These are phyloP conservation scores for Cyprinodon variegatus DNA, from an alignment of 2,113 vertebrate genomes.

Conservation along the genomic window DNA sequence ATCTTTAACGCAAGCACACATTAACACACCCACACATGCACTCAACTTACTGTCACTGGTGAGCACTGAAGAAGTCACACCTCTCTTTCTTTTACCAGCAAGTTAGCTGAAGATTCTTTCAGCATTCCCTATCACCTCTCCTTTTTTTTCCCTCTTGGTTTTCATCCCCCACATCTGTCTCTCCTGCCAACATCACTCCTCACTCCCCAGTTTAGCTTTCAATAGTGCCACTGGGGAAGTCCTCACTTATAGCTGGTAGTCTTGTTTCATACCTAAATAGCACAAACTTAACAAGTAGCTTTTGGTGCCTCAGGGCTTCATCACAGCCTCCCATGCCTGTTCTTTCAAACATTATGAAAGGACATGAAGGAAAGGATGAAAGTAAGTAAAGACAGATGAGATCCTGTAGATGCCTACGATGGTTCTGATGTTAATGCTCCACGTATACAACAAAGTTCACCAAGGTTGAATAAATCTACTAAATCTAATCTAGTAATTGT, in stretches of 20 bases:
- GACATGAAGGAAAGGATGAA: slow-evolving; percentile 32
- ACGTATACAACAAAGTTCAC: slow-evolving; percentile 15
- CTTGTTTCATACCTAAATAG: slow-evolving; percentile 57
- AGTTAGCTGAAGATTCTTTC: slow-evolving; percentile 27
- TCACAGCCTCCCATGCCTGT: slow-evolving; percentile 26
- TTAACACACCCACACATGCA: slow-evolving; percentile 27
- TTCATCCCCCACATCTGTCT: background rate
- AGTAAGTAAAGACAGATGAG: slow-evolving; percentile 24
- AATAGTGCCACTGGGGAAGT: slow-evolving; percentile 54
- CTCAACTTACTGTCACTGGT: slow-evolving; percentile 30
- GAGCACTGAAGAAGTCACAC: slow-evolving; percentile 53
- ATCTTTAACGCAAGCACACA: slow-evolving; percentile 7
- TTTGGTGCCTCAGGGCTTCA: slow-evolving; percentile 26
- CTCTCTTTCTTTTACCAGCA: background rate
- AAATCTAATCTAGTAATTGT: slow-evolving; percentile 12
- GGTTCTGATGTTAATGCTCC: background rate
- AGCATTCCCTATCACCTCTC: slow-evolving; percentile 51
- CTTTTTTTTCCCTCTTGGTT: slow-evolving; percentile 37
- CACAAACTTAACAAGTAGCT: slow-evolving; percentile 51
- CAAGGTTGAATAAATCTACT: slow-evolving; percentile 30
- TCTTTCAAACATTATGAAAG: slow-evolving; percentile 50
- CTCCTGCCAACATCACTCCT: slow-evolving; percentile 39
- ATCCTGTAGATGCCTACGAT: slow-evolving; percentile 5
- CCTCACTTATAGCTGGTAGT: slow-evolving; percentile 32
- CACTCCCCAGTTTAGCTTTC: slow-evolving; percentile 39